Evolutionary conservation across 1,140 invertebrate species (phyloP).

Genomic region (Mycetomoellerius zeteki): DNA sequence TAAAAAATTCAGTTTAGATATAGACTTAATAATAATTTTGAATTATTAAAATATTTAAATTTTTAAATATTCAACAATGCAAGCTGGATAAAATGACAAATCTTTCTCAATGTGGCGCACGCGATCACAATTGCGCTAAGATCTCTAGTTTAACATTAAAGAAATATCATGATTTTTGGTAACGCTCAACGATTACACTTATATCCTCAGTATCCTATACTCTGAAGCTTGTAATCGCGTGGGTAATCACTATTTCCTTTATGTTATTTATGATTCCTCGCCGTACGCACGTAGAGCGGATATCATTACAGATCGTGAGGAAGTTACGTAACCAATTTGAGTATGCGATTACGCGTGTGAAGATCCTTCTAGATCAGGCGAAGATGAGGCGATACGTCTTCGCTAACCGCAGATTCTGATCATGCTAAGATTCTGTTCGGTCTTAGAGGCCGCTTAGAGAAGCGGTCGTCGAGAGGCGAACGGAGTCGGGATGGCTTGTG

Average conservation of each 20-base stretch:
- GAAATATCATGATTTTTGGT: not conserved
- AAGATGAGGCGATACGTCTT: not conserved
- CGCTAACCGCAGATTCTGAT: not conserved
- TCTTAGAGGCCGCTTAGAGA: conserved; percentile 33
- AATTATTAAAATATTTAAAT: too few relatives aligned
- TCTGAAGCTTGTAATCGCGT: not conserved
- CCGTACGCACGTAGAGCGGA: not conserved
- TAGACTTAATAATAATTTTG: too few relatives aligned
- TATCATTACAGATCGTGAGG: conserved; percentile 16
- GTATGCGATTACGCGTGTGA: not conserved
- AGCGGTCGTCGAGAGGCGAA: not conserved
- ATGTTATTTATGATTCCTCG: conserved; percentile 11
- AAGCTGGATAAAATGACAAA: too few relatives aligned
- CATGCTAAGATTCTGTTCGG: not conserved
- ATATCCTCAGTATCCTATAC: not conserved
- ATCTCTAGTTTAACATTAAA: not conserved
- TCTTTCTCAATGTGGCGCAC: too few relatives aligned
- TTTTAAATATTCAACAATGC: too few relatives aligned
- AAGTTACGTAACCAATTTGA: conserved; percentile 1
- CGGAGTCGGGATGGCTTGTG: conserved; percentile 19
- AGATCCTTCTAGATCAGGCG: not conserved
- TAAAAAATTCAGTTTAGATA: too few relatives aligned
- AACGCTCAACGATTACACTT: not conserved
- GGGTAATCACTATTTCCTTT: not conserved
- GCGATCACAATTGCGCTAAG: not conserved